Conservation (phyloP, 2,797 vertebrate genomes). For the Vultur gryphus region DNA sequence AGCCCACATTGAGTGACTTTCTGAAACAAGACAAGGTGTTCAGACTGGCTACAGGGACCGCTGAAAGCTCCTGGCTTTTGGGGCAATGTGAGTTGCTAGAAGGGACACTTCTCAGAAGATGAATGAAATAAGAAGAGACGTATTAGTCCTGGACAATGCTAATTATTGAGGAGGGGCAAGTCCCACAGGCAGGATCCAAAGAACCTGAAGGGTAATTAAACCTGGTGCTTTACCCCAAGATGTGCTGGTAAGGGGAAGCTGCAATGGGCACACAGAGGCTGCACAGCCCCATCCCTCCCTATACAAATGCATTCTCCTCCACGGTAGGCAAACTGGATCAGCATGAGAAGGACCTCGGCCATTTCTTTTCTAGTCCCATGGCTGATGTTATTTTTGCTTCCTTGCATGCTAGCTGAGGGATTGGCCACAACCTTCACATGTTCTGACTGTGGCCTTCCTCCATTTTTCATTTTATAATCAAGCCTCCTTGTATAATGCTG, state of each 20-base stretch:
- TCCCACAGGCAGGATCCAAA: background rate
- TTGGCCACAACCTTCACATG: background rate
- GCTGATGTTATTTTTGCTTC: background rate
- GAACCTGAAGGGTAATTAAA: background rate
- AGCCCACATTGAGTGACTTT: conserved; percentile 91
- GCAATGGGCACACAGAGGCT: background rate
- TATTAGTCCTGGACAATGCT: background rate
- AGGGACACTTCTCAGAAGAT: background rate
- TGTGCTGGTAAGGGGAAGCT: background rate
- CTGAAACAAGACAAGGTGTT: conserved; percentile 66
- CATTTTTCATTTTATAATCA: background rate
- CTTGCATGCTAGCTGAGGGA: background rate
- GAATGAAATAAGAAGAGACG: background rate
- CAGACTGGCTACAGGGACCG: background rate
- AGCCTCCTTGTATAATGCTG: background rate
- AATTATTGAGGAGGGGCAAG: background rate
- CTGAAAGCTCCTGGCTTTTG: background rate
- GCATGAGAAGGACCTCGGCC: background rate
- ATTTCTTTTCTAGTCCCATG: background rate
- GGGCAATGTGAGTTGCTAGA: background rate
- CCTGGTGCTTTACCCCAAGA: background rate
- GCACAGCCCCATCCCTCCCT: background rate
- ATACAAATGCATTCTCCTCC: background rate
- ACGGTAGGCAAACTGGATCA: background rate
- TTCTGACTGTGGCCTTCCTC: background rate